Base-by-base conservation (phyloP, 2,113 vertebrate genomes). In the Tympanuchus pallidicinctus region DNA sequence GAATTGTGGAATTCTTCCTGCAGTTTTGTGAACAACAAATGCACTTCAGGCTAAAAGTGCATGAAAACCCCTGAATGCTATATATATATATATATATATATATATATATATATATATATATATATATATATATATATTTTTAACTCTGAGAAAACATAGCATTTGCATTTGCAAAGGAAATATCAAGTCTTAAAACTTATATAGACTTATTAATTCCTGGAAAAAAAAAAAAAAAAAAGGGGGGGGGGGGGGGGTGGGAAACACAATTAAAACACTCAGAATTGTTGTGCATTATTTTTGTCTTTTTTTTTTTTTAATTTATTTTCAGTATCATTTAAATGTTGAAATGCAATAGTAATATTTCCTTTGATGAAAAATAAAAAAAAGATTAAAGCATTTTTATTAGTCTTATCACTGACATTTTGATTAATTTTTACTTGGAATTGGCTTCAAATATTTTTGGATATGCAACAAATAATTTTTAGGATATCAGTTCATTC, bases 351-450 rank as follows among this genome's bases (percentile, higher is more conserved):
- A 69, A 79, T 5, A 64, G 32, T 56, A 48, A 6, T 10, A 0
- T 20, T n/a, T 72, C 4, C 20, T 64, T 50, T 72, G 5, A 50
- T 60, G 3, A n/a, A 4, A 2, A 22, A 12, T 4, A 6, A 0
- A 1, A 10, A 42, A 5, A 2, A n/a, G 7, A 8, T 5, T n/a
- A 73, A 71, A 76, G 17, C 25, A 63, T 48, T 78, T 67, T 67
- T 40, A 13, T 30, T 60, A 65, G 21, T 30, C 21, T 38, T 71
- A 66, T 89, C 30, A 48, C 5, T 36, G 17, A 80, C 67, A 64
- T 59, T 79, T 54, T 73, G 5, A 65, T 45, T 63, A 52, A 25
- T 70, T 78, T 84, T 75, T 79, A 2, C 11, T 82, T 70, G 57
- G 17, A 40, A 8, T 36, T 79, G 6, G 1, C 17, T 84, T 87